Evolutionary conservation across 2,797 vertebrate genomes (phyloP), one percentile per base, ranked within the genome.

Genomic region (Spea hammondii): DNA sequence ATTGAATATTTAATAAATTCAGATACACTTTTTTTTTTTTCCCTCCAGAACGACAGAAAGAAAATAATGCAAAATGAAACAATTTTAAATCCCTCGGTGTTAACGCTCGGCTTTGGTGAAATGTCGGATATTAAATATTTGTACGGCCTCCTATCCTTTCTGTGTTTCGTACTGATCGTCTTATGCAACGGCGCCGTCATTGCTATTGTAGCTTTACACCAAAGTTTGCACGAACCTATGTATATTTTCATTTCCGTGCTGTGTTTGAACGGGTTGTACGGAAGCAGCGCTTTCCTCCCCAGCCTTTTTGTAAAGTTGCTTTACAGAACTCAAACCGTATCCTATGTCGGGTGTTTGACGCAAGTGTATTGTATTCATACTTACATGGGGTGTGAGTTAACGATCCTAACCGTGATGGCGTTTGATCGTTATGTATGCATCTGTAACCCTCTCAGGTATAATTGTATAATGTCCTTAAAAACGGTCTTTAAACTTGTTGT

Each of bases 391-490:
- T 70, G 8, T 65, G 78, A 80, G 8, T 7, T 75, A 5, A 49
- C 59, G 4, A 76, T 45, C 9, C 14, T 80, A 6, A 5, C 59
- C 0, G 59, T 57, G 4, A 80, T 80, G 78, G 72, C 66, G 4
- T 80, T 55, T 71, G 78, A 80, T 17, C 78, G 78, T 0, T 80
- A 76, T 10, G 13, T 80, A 14, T 57, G 57, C 12, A 76, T 80
- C 9, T 80, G 78, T 14, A n/a, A 80, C 51, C 78, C 78, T 45
- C 67, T 80, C 8, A 70, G 67, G 46, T 80, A 80, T 12, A 13
- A n/a, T 32, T 70, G 0, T 1, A 65, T 75, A 0, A 74, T 79
- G 70, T n/a, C 77, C 14, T 13, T 51, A 8, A 5, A 6, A 5
- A 32, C 6, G 4, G 76, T 60, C 4, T 11, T 66, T 17, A 74